Evolutionary conservation across 2,888 invertebrate species (phyloP), one percentile per base, ranked within the genome.

Genomic region (Drosophila sordidula): DNA sequence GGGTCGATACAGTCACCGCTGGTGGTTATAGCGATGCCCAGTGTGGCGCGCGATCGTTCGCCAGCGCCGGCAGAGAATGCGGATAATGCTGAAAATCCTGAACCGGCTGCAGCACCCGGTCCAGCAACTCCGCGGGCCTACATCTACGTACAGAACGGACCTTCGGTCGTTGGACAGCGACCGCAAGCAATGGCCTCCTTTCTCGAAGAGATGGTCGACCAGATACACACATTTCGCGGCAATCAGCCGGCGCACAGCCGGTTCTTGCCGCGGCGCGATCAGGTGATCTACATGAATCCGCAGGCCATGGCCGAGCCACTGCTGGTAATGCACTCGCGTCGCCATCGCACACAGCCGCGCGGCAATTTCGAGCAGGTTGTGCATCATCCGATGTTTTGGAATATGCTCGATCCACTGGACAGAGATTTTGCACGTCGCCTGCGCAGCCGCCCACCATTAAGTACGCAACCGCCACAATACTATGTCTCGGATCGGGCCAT

Each of bases 401-500:
- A 90, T 38, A 90, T 91, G 77, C 74, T 91, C 3, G 89, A 90
- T 72, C 91, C 91, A 1, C 65, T 90, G 25, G 81, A 80, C 9
- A 74, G 84, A 1, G 79, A 86, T 2, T 75, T 71, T 41, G 29
- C 65, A 0, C 75, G 81, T 0, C 77, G 87, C 0, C 6, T 71
- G 46, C 82, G 79, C 6, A 50, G 58, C 34, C 70, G 87, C 0
- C 69, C 55, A 2, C 25, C 49, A 2, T 8, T 42, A 3, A 69
- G 44, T 34, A 41, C 66, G 0, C 14, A 58, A 11, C 59, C 80
- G 44, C 61, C 70, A 8, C 75, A 78, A 5, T 70, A 69, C 50
- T 70, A 50, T 1, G 91, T 92, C n/a, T 90, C 91, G 2, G 92
- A 92, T 80, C 87, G 92, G 25, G 92, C 91, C 2, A 89, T 92